These are phyloP conservation scores for Rhagium mordax DNA, from an alignment of 2,888 invertebrate genomes.

Conservation along the genomic window DNA sequence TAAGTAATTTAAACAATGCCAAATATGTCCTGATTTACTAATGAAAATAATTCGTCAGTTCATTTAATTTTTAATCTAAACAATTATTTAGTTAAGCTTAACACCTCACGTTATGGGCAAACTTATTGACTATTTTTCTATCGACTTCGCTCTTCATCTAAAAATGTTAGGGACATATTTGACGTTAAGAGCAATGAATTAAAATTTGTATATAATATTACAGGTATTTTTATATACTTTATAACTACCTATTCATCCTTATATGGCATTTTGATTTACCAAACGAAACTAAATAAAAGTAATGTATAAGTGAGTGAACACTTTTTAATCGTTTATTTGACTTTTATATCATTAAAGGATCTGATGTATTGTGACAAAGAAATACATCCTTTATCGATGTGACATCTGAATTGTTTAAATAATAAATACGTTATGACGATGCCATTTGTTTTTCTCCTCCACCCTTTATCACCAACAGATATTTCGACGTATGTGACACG, in stretches of 20 bases:
- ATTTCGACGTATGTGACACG: no score
- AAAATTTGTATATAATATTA: conserved; percentile 41
- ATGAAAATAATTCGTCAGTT: no score
- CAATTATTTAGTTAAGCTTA: no score
- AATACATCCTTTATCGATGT: conserved; percentile 68
- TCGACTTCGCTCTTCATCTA: no score
- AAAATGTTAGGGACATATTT: background rate
- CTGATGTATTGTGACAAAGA: conserved; percentile 42
- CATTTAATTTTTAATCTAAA: no score
- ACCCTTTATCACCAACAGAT: background rate
- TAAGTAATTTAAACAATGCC: conserved; percentile 28
- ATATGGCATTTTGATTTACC: conserved; percentile 23
- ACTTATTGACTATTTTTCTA: no score
- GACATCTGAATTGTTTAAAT: conserved; percentile 65
- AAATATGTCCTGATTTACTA: conserved; percentile 18
- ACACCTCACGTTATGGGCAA: no score
- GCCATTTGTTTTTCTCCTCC: background rate
- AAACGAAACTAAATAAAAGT: background rate
- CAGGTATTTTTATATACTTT: conserved; percentile 46
- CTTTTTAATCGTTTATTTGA: conserved; percentile 35
- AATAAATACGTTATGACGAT: conserved; percentile 47
- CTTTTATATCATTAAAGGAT: conserved; percentile 60
- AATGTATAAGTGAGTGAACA: conserved; percentile 12
- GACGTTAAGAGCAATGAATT: background rate
- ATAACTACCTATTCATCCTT: conserved; percentile 28